phyloP scores from a whole-genome alignment of 2,113 vertebrate species.

The Callorhinus ursinus region DNA sequence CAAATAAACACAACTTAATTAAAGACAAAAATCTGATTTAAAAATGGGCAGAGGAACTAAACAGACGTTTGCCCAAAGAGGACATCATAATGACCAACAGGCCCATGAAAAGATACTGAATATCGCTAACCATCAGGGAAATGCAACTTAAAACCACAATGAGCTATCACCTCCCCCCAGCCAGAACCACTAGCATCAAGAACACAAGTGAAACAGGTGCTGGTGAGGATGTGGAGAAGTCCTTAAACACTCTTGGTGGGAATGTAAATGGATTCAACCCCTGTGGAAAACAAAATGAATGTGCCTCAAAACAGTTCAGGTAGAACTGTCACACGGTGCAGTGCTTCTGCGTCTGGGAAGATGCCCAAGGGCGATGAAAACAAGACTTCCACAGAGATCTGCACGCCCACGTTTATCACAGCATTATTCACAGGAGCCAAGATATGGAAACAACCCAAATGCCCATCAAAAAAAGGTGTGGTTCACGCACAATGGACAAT shows the following conservation, averaged over 20 bases:
- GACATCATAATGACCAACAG: neutral
- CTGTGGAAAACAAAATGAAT: neutral
- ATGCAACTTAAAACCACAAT: neutral
- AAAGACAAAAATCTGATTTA: neutral
- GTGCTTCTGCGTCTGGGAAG: neutral
- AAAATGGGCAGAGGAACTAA: neutral
- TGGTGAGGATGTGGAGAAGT: neutral
- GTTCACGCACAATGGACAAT: neutral
- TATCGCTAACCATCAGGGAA: neutral
- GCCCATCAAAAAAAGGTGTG: neutral
- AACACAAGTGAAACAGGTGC: neutral
- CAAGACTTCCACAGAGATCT: neutral
- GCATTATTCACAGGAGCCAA: neutral
- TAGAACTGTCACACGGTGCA: no score
- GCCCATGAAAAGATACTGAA: neutral
- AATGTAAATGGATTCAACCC: neutral
- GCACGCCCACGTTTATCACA: neutral
- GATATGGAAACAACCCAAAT: neutral
- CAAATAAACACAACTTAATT: neutral
- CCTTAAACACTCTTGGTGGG: neutral
- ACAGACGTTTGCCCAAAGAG: neutral
- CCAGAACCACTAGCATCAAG: accelerated
- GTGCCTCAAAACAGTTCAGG: neutral
- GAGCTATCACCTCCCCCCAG: no score
- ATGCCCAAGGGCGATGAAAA: neutral